Base-by-base conservation (phyloP, 2,888 invertebrate genomes). In the Drosophila nigricruria region DNA sequence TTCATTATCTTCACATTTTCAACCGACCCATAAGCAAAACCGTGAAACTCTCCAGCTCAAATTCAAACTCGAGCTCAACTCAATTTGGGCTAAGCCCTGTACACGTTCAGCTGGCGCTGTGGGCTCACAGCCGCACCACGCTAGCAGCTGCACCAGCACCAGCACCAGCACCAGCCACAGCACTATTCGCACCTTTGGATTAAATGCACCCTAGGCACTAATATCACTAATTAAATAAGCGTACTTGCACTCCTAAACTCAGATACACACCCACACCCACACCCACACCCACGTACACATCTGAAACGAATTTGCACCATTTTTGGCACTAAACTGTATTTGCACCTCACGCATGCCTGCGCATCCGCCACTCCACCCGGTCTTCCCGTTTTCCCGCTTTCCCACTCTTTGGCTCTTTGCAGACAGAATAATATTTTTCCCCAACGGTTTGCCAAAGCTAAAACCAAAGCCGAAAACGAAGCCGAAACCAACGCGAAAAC, bases 351-450 rank as follows among this genome's bases (percentile, higher is more conserved):
- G 81, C 88, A 77, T 78, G 67, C 68, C 53, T 58, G 54, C 58
- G 32, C 60, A 36, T 45, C 58, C 43, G 25, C 45, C 54, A 36
- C 58, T 23, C 2, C 25, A 16, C 30, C 32, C 20, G 20, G 16
- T 9, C 0, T 12, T 30, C 32, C 58, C 54, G 20, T 34, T 23
- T 2, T 23, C 12, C 38, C 20, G 34, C 40, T 30, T 12, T 40
- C 47, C 59, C 53, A 47, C 45, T 16, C 34, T 68, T 56, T 64
- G 56, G 45, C 81, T 79, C 77, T 79, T 91, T 91, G 79, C 91
- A 91, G 91, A 91, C 88, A 91, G 91, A 91, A 78, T 91, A 81
- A 92, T 91, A 87, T 91, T 91, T 88, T 92, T 92, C 80, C 91
- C 91, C 72, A 91, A 90, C 73, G 91, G 91, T 53, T 86, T 91